phyloP scores from a whole-genome alignment of 2,888 invertebrate species.

The Alviniconcha strummeri region DNA sequence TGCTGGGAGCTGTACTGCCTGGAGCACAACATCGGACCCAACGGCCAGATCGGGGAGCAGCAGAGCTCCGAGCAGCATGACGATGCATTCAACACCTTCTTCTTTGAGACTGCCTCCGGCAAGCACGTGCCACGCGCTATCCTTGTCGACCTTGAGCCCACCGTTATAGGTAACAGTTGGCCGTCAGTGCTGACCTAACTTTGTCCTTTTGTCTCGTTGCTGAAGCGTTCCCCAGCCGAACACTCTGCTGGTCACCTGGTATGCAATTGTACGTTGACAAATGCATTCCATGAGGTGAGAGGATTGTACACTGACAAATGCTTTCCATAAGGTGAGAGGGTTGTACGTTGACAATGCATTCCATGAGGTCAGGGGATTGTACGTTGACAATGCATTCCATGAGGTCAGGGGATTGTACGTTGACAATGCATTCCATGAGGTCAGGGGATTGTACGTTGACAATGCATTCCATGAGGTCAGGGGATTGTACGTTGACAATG shows the following conservation, averaged over 20 bases:
- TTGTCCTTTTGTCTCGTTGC: neutral
- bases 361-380: too few relatives aligned
- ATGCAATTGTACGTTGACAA: neutral
- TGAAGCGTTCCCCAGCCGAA: neutral
- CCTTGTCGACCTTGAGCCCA: constrained; percentile 41
- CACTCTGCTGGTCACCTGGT: too few relatives aligned
- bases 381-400: too few relatives aligned
- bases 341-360: too few relatives aligned
- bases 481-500: too few relatives aligned
- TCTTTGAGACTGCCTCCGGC: constrained; percentile 39
- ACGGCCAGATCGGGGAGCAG: constrained; percentile 48
- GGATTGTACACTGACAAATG: too few relatives aligned
- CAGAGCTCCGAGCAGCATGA: constrained; percentile 28
- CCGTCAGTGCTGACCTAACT: neutral
- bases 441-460: too few relatives aligned
- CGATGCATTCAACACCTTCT: constrained; percentile 42
- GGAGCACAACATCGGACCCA: constrained; percentile 74
- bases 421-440: too few relatives aligned
- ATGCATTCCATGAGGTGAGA: neutral
- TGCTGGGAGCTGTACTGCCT: constrained; percentile 46
- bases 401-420: too few relatives aligned
- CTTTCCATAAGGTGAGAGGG: too few relatives aligned
- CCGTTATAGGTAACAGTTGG: constrained; percentile 32
- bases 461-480: too few relatives aligned
- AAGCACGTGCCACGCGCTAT: constrained; percentile 44